Evolutionary conservation across 2,113 vertebrate genomes (phyloP).

Genomic region (Thalassarche chlororhynchos): DNA sequence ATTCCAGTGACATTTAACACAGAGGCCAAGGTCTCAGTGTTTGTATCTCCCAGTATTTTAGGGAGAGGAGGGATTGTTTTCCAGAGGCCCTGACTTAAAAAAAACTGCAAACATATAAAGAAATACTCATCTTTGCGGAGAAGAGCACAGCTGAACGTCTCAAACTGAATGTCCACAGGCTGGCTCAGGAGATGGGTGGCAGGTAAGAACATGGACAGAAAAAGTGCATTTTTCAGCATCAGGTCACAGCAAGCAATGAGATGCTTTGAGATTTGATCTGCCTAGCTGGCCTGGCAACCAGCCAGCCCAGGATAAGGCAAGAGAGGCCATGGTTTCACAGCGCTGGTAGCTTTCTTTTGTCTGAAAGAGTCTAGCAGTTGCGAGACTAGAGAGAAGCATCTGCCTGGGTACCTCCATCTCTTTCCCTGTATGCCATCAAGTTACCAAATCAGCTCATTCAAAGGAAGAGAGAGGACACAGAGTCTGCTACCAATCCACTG

Average conservation of each 20-base stretch:
- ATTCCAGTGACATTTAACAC: neutral
- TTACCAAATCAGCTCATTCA: neutral
- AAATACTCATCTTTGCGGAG: neutral
- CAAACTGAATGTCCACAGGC: neutral
- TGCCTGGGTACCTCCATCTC: neutral
- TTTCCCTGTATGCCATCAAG: neutral
- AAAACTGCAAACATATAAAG: neutral
- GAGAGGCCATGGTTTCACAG: neutral
- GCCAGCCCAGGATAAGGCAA: neutral
- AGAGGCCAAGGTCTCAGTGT: neutral
- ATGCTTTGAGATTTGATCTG: neutral
- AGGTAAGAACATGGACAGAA: neutral
- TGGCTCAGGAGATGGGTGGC: neutral
- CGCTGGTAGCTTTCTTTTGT: neutral
- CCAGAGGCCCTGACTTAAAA: neutral
- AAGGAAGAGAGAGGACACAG: neutral
- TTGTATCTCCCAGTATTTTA: neutral
- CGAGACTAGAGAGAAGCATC: neutral
- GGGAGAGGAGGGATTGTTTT: neutral
- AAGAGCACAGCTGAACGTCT: neutral
- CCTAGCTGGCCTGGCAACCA: neutral
- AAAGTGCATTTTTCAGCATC: neutral
- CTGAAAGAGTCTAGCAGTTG: neutral
- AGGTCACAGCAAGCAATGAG: neutral
- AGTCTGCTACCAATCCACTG: neutral